Evolutionary conservation across 2,797 vertebrate species (phyloP), one percentile per base, ranked within the genome.

Genomic region (Trematomus bernacchii): DNA sequence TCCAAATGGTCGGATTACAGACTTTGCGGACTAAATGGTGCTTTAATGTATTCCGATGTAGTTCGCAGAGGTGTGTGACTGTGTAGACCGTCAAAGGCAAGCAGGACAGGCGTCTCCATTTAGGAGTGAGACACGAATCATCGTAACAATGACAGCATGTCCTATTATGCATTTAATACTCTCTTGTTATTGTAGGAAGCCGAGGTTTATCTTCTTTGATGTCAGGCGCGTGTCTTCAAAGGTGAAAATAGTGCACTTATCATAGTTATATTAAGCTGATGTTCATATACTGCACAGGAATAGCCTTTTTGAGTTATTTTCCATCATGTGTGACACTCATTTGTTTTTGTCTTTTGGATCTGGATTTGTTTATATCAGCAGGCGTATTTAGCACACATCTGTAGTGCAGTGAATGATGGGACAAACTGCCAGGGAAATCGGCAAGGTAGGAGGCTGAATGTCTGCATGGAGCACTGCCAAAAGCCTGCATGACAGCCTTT

Each of bases 361-460:
- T 86, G 88, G 83, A 60, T 89, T 86, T 90, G 77, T 85, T 87
- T 75, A 76, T 73, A 86, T 54, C 89, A 88, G 84, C 89, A 89
- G 88, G 81, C 73, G 60, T 82, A 80, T 77, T 88, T 90, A 90
- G 70, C 86, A 76, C 82, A 85, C 89, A 83, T 70, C 85, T 87
- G 74, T 90, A 90, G 83, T 64, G 87, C 89, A 91, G 77, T 86
- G 87, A 89, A 66, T 81, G 84, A 82, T 84, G 91, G 78, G 50
- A 78, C 37, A 83, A 73, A 61, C 79, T 76, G 77, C 90, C 79
- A 73, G 83, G 85, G 73, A 65, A 84, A 70, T 73, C 82, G 19
- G 57, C 33, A 83, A 91, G 90, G 89, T 90, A 90, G 85, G 90
- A 86, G 84, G 84, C 71, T 78, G 77, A 74, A 80, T 70, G 83